Base-by-base conservation (phyloP, 2,888 invertebrate species). In the Habroteleia sp. region DNA sequence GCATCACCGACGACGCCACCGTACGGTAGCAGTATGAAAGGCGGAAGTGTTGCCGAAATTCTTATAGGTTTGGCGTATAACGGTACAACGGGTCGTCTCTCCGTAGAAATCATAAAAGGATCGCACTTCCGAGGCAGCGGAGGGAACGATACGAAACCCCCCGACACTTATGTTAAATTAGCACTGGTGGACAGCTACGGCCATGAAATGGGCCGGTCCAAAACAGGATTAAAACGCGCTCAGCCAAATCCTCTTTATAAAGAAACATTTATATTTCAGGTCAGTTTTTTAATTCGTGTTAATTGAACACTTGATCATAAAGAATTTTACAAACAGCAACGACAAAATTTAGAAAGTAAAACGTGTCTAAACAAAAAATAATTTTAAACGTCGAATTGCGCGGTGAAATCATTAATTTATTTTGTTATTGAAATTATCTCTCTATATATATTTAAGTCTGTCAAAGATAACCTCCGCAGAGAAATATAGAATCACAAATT, bases 231-330 rank as follows among this genome's bases (percentile, higher is more conserved):
- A 7, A 91, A 96, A 78, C 92, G 97, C 48, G 96, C 97, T 6
- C 97, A 97, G 89, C 97, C 97, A 42, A 97, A 97, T 91, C 97
- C 97, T 29, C 92, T 97, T 6, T 98, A 96, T 89, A 97, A 97
- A 89, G 97, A 98, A 89, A 96, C 96, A 1, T 98, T 98, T 88
- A 94, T 97, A 89, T 98, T 97, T 90, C 97, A 97, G 92, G 96
- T 95, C 13, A 50, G 69, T n/a, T n/a, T 50, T 27, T 27, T 27
- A n/a, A 6, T 27, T 27, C 7, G 27, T n/a, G 3, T n/a, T 27
- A 27, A 27, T 6, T 27, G 7, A 27, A 27, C n/a, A n/a, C n/a
- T n/a, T n/a, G n/a, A n/a, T n/a, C n/a, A n/a, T n/a, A n/a, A n/a
- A n/a, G n/a, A n/a, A n/a, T n/a, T n/a, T n/a, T n/a, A n/a, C n/a